Evolutionary conservation across 2,888 invertebrate genomes (phyloP).

Genomic region (Corythucha ciliata): DNA sequence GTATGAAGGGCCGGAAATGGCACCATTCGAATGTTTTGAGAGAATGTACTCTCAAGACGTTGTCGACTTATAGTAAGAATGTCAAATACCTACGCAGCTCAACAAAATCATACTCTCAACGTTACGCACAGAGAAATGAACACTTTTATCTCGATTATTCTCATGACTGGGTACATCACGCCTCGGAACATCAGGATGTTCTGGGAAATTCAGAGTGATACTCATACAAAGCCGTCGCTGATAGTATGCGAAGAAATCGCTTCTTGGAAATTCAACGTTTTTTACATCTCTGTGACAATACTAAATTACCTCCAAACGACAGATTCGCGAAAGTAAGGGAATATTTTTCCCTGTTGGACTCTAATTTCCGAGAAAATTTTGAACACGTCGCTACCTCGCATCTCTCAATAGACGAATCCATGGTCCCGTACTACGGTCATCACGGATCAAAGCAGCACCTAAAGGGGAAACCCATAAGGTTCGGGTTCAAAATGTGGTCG

Average conservation of each 20-base stretch:
- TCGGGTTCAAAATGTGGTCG: conserved; percentile 24
- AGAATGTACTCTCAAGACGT: conserved; percentile 17
- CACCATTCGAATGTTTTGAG: conserved; percentile 18
- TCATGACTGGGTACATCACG: conserved; percentile 20
- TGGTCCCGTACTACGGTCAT: conserved; percentile 31
- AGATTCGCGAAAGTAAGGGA: conserved; percentile 30
- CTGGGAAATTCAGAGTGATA: conserved; percentile 13
- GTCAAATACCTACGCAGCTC: conserved; percentile 17
- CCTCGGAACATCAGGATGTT: conserved; percentile 17
- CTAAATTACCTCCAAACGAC: conserved; percentile 17
- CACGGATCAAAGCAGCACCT: conserved; percentile 28
- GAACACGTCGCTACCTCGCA: conserved; percentile 19
- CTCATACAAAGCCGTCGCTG: not conserved
- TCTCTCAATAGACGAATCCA: conserved; percentile 20
- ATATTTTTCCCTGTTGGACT: conserved; percentile 26
- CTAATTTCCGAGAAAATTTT: conserved; percentile 25
- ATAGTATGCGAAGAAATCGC: conserved; percentile 21
- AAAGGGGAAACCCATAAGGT: conserved; percentile 28
- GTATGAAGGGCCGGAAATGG: conserved; percentile 6
- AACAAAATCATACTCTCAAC: conserved; percentile 17
- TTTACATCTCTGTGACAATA: conserved; percentile 24
- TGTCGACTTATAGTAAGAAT: conserved; percentile 1
- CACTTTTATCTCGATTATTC: conserved; percentile 18
- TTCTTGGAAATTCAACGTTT: conserved; percentile 23
- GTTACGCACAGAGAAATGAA: conserved; percentile 13